Evolutionary conservation across 2,797 vertebrate species (phyloP).

Genomic region (Rhincodon typus): DNA sequence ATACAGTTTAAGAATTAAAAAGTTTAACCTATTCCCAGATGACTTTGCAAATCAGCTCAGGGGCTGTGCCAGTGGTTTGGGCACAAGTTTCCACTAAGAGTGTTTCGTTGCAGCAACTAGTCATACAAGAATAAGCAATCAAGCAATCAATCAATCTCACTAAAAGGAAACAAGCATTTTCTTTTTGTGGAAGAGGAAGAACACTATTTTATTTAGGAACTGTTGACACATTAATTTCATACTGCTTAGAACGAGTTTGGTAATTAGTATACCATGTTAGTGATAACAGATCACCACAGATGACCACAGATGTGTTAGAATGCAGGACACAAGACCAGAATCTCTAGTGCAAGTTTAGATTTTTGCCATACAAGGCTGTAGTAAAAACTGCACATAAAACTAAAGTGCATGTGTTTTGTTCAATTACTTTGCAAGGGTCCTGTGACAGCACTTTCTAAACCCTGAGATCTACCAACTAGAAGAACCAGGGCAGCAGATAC

Average conservation of each 20-base stretch:
- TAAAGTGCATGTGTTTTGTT: background rate
- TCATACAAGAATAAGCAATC: background rate
- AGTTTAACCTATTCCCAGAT: too few relatives aligned
- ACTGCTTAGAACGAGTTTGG: background rate
- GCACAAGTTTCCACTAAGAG: background rate
- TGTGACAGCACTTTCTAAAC: background rate
- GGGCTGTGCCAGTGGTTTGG: too few relatives aligned
- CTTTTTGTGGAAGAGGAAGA: background rate
- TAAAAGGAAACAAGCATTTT: background rate
- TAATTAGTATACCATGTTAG: background rate
- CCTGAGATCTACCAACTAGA: background rate
- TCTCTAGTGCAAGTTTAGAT: background rate
- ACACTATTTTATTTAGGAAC: background rate
- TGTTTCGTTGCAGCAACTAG: background rate
- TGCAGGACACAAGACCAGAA: background rate
- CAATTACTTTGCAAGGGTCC: background rate
- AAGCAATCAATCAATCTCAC: background rate
- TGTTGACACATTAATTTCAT: background rate
- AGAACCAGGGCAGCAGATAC: background rate
- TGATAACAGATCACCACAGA: background rate
- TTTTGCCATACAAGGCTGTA: background rate
- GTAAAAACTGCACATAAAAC: background rate
- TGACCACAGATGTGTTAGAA: background rate
- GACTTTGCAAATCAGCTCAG: too few relatives aligned
- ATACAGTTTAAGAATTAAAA: too few relatives aligned